phyloP scores from a whole-genome alignment of 2,113 vertebrate genomes.

The Melanerpes formicivorus region DNA sequence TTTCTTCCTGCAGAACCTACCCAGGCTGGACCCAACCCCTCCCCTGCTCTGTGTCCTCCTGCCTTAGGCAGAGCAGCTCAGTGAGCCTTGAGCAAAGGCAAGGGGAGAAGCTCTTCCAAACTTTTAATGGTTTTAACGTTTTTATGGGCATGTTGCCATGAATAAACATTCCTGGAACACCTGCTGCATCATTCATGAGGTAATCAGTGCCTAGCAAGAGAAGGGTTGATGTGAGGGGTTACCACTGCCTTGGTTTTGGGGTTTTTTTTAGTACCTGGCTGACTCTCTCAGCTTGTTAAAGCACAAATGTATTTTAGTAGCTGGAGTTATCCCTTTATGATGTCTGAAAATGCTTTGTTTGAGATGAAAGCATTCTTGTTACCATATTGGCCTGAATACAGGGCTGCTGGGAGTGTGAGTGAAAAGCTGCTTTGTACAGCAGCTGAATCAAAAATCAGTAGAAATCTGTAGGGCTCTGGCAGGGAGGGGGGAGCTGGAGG shows the following conservation, averaged over 20 bases:
- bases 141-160: conserved; percentile 1
- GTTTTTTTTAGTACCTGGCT: conserved; percentile 28
- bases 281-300: conserved; percentile 36
- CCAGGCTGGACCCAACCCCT: not conserved
- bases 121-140: conserved; percentile 45
- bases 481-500: not conserved
- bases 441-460: not conserved
- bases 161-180: conserved; percentile 33
- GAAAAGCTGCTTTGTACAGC: conserved; percentile 5
- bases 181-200: conserved; percentile 56
- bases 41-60: not conserved
- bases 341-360: conserved; percentile 41
- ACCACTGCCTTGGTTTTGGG: not conserved
- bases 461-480: not conserved
- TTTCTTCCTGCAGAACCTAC: not conserved
- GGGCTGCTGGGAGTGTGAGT: not conserved
- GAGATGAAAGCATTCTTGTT: conserved; percentile 41
- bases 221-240: conserved; percentile 8
- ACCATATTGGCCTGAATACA: not conserved
- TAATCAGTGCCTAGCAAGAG: conserved; percentile 30
- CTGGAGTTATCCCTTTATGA: conserved; percentile 41
- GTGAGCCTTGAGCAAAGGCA: conserved; percentile 10
- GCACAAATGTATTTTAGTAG: conserved; percentile 34
- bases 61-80: not conserved
- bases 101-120: not conserved